These are phyloP conservation scores for Pelagia noctiluca DNA, from an alignment of 30 jellyfish, hydroid and myxozoan genomes.

Conservation along the genomic window DNA sequence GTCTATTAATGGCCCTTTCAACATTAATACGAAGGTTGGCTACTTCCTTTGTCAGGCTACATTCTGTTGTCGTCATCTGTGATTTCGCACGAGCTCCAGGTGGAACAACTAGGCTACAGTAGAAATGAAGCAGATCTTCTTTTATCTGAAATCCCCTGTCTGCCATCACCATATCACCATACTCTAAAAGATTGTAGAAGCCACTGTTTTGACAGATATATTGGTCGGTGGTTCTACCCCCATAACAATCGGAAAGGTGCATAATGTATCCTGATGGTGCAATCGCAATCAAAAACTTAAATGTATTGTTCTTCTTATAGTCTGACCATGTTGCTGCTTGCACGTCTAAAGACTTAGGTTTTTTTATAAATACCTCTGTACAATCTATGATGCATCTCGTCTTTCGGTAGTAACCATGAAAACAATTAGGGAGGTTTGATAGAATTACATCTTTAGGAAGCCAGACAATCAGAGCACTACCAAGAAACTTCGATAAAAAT, in stretches of 20 bases:
- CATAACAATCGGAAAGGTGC: conserved; percentile 59
- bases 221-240: conserved; percentile 58
- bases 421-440: conserved; percentile 24
- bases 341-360: conserved; percentile 54
- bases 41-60: no score
- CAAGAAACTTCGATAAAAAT: conserved; percentile 20
- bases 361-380: conserved; percentile 46
- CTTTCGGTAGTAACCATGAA: conserved; percentile 20
- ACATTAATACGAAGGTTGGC: no score
- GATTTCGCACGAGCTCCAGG: conserved; percentile 4
- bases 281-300: conserved; percentile 56
- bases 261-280: no score
- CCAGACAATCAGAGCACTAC: conserved; percentile 62
- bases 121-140: conserved; percentile 21
- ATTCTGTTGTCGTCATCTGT: conserved; percentile 12
- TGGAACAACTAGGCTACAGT: conserved; percentile 7
- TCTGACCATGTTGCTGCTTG: conserved; percentile 76
- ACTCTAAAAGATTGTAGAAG: conserved; percentile 39
- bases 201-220: conserved; percentile 59
- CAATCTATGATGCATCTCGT: conserved; percentile 56
- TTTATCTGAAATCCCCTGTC: conserved; percentile 24
- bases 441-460: conserved; percentile 41
- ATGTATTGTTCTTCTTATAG: conserved; percentile 63
- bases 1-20: no score
- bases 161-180: conserved; percentile 36